Evolutionary conservation across 2,113 vertebrate species (phyloP), one percentile per base, ranked within the genome.

Genomic region (Aldabrachelys gigantea): DNA sequence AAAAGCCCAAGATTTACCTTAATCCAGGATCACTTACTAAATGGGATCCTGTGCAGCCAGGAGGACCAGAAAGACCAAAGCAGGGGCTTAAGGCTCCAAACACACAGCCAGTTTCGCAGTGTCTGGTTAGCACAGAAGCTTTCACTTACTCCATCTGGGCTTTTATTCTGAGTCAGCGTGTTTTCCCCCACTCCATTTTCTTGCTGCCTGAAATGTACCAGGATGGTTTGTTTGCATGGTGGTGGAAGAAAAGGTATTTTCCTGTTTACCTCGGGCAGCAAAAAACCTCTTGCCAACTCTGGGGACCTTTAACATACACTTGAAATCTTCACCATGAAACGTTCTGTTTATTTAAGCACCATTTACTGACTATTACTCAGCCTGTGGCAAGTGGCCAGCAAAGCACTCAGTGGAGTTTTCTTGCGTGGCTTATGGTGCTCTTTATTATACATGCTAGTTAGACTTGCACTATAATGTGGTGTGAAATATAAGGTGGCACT

Each of bases 361-460:
- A n/a, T 41, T 83, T 84, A 80, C 17, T 65, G 84, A 25, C 80
- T 91, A 41, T 65, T 10, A 79, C 85, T 81, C 72, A 19, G 35
- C 80, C 91, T 0, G 1, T 10, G n/a, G 38, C n/a, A 44, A 29
- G 54, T 19, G 27, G 81, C n/a, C 53, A 82, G 29, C 19, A 91
- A 57, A 94, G 84, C 14, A 31, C 17, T 75, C 65, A n/a, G 22
- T 6, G 16, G 24, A 88, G 10, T 78, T 49, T 31, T 91, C 41
- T 80, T 88, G 44, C 9, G 24, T 5, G 31, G 35, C 7, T 91
- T 82, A 78, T 35, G 81, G 19, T 83, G 83, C 53, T 88, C 53
- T 81, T 95, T 81, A 83, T 87, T 91, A 92, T 75, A 25, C 49
- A 41, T 54, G 79, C 19, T 89, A 25, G 27, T 87, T 93, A 89